Evolutionary conservation across 2,888 invertebrate species (phyloP), one percentile per base, ranked within the genome.

Genomic region (Dioctria linearis): DNA sequence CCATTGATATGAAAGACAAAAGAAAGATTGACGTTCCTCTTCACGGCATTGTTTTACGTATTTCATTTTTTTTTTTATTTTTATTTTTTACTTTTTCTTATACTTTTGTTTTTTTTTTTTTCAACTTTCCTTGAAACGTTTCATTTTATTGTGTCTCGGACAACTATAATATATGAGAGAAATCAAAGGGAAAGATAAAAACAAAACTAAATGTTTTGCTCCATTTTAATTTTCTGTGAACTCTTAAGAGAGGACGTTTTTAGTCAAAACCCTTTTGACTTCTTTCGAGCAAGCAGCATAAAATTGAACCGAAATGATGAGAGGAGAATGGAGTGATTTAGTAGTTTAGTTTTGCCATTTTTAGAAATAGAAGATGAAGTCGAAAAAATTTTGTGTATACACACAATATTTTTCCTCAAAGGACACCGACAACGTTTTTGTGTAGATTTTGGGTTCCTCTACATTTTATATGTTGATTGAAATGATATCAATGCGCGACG

Each of bases 11-110:
- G 73, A 37, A 42, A 73, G 73, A 73, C 73, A 73, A 73, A 73
- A 73, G 73, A 40, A 73, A 59, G 59, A 73, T 59, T 73, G 73
- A 59, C 73, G 73, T 73, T 73, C 73, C 73, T 73, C 59, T 73
- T 73, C 57, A 73, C 73, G 73, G 73, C 73, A 73, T 73, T 73
- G 73, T 73, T 57, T 73, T 73, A 73, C 42, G 57, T 13, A 73
- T 73, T 57, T 73, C n/a, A n/a, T n/a, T 54, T 71, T 3, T 4
- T 25, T 42, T 66, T n/a, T n/a, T 69, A 25, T 46, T 49, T 9
- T 37, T 43, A 37, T 9, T 37, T 51, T 9, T 11, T 11, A 49
- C 51, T 11, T 49, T 11, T 49, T 49, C 51, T 49, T 49, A 49
- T 49, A 49, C 6, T 49, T 49, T 49, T 49, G 2, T 2, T 49